phyloP scores from a whole-genome alignment of 1,140 invertebrate genomes.

The Aleiodes sp. region DNA sequence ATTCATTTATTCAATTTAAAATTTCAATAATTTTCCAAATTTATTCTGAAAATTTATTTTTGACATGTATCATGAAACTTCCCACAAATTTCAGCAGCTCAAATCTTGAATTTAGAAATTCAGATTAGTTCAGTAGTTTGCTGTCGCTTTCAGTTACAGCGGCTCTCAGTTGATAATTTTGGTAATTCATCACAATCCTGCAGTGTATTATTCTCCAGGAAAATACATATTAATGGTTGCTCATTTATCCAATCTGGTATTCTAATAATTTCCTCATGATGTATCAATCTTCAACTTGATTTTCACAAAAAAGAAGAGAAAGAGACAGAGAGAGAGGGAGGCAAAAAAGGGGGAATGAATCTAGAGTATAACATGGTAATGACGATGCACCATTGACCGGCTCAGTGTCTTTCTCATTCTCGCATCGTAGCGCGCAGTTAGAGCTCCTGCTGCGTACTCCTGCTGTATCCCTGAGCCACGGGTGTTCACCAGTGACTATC shows the following conservation, averaged over 20 bases:
- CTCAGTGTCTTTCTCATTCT: not conserved
- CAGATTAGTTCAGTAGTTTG: not conserved
- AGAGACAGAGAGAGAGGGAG: not conserved
- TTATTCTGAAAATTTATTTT: no score
- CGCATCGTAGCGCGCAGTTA: not conserved
- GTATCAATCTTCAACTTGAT: not conserved
- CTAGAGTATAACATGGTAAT: conserved; percentile 1
- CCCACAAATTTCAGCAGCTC: not conserved
- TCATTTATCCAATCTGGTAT: not conserved
- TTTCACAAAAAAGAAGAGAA: not conserved
- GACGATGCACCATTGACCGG: conserved; percentile 13
- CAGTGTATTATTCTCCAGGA: not conserved
- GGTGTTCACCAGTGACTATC: not conserved
- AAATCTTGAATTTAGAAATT: conserved; percentile 2
- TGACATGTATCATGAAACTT: no score
- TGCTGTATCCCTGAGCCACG: not conserved
- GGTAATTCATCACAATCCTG: not conserved
- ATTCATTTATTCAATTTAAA: no score
- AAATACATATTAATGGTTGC: not conserved
- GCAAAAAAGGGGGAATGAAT: not conserved
- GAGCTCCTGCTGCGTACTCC: not conserved
- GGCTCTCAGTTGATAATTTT: not conserved
- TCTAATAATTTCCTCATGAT: not conserved
- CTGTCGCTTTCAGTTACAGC: not conserved
- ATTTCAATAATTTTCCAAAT: not conserved